A percentile compares a stretch with the other conserved stretches of the same genome.
Evolutionary conservation across 2,797 vertebrate species (phyloP).

Genomic region (Hippopotamyrus pictus): DNA sequence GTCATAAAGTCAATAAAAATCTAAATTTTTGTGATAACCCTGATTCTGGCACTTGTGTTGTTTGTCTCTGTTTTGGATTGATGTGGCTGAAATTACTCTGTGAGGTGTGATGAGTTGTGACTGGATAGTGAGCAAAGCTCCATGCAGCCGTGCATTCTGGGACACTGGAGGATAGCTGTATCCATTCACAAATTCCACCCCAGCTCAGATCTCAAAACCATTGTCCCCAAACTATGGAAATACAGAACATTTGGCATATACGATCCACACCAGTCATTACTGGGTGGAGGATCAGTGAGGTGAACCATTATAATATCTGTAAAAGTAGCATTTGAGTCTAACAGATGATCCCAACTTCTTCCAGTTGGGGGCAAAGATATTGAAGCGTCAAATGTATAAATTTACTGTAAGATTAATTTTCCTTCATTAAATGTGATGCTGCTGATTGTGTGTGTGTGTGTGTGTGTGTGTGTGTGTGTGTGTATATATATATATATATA

Average conservation of each 20-base stretch:
- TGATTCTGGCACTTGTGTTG: slow-evolving; percentile 27
- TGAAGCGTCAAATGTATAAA: not conserved
- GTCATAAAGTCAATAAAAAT: not conserved
- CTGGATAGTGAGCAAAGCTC: slow-evolving; percentile 33
- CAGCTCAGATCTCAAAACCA: slow-evolving; percentile 50
- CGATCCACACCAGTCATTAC: slow-evolving; percentile 36
- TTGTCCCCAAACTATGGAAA: slow-evolving; percentile 33
- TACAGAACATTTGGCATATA: slow-evolving; percentile 64
- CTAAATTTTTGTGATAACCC: not conserved
- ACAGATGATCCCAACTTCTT: not conserved
- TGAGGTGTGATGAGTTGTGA: slow-evolving; percentile 29
- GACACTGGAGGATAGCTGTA: slow-evolving; percentile 68
- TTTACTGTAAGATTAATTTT: not conserved
- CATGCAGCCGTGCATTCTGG: slow-evolving; percentile 60
- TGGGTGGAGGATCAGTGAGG: not conserved
- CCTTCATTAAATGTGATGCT: not conserved
- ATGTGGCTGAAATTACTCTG: slow-evolving; percentile 24
- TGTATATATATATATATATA: not conserved
- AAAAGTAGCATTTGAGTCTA: not conserved
- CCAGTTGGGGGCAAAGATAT: not conserved
- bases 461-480: not conserved
- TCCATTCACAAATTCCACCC: slow-evolving; percentile 63
- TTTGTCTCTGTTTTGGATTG: slow-evolving; percentile 30
- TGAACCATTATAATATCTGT: not conserved
- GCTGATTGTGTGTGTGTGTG: not conserved